A percentile compares a stretch with the other conserved stretches of the same genome.
phyloP scores from a whole-genome alignment of 2,888 invertebrate species.

The Epistrophe grossulariae region DNA sequence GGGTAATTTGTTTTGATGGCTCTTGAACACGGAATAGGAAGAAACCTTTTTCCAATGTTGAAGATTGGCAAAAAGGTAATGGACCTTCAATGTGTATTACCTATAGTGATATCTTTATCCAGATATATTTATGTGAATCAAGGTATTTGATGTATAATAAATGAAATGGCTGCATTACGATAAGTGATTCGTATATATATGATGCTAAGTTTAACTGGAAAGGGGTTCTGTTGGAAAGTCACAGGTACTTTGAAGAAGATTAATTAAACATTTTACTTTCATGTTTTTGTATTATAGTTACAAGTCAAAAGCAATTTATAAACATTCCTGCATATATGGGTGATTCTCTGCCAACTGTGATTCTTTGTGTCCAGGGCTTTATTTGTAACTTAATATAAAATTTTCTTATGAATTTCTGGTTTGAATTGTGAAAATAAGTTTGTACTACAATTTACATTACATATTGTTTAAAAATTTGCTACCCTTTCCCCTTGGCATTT shows the following conservation, averaged over 20 bases:
- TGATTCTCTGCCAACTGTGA: no score
- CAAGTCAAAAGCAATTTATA: no score
- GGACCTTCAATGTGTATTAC: background rate
- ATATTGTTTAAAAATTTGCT: no score
- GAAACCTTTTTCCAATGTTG: constrained; percentile 46
- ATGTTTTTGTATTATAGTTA: no score
- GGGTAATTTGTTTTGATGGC: constrained; percentile 64
- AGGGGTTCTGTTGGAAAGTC: background rate
- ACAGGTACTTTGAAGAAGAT: background rate
- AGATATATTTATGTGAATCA: background rate
- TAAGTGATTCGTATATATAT: background rate
- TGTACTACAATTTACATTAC: no score
- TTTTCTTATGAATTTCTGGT: no score
- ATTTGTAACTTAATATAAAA: no score
- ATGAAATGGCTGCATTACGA: constrained; percentile 1
- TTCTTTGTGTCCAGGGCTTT: no score
- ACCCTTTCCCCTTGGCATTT: no score
- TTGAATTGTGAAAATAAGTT: no score
- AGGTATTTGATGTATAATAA: background rate
- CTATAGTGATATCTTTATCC: background rate
- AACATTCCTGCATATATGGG: background rate
- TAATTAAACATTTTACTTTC: no score
- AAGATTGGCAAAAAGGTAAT: constrained; percentile 38
- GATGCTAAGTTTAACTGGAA: background rate
- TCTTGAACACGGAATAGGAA: constrained; percentile 64